These are phyloP conservation scores for Leptopterna dolabrata DNA, from an alignment of 2,888 invertebrate species.

Conservation along the genomic window DNA sequence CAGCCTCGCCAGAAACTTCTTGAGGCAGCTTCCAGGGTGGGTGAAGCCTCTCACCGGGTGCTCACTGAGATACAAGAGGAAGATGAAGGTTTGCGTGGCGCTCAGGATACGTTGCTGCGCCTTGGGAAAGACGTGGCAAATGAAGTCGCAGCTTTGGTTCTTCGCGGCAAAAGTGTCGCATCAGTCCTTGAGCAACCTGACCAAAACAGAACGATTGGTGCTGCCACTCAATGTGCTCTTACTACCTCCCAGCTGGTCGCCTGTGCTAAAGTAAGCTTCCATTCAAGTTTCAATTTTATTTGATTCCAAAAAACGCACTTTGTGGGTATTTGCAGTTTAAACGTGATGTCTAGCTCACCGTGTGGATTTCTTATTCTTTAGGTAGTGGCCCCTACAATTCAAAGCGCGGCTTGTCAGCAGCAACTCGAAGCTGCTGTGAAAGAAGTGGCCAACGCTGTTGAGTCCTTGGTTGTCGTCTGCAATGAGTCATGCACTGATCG, in stretches of 20 bases:
- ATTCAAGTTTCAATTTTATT: neutral
- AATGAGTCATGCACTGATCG: constrained; percentile 78
- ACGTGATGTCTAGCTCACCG: no score
- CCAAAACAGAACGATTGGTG: constrained; percentile 91
- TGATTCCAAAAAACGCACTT: neutral
- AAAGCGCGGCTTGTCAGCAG: constrained; percentile 85
- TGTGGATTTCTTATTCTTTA: neutral
- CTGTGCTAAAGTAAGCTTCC: constrained; percentile 78
- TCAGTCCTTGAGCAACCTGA: constrained; percentile 84
- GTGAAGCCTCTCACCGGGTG: constrained; percentile 95
- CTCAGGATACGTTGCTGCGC: constrained; percentile 90
- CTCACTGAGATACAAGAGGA: constrained; percentile 93
- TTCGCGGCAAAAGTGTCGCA: constrained; percentile 96
- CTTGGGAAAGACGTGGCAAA: constrained; percentile 98
- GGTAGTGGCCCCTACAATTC: constrained; percentile 86
- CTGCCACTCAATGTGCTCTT: constrained; percentile 94
- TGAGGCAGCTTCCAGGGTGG: constrained; percentile 95
- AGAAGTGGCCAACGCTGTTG: constrained; percentile 92
- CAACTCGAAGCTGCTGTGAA: constrained; percentile 93
- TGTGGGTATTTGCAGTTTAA: neutral
- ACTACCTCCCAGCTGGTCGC: constrained; percentile 98
- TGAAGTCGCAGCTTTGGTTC: constrained; percentile 94
- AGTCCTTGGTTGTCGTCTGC: constrained; percentile 85
- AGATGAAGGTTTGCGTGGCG: constrained; percentile 83
- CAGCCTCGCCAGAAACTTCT: constrained; percentile 91